Evolutionary conservation across 2,113 vertebrate genomes (phyloP).

Genomic region (Melanocharis versteri): DNA sequence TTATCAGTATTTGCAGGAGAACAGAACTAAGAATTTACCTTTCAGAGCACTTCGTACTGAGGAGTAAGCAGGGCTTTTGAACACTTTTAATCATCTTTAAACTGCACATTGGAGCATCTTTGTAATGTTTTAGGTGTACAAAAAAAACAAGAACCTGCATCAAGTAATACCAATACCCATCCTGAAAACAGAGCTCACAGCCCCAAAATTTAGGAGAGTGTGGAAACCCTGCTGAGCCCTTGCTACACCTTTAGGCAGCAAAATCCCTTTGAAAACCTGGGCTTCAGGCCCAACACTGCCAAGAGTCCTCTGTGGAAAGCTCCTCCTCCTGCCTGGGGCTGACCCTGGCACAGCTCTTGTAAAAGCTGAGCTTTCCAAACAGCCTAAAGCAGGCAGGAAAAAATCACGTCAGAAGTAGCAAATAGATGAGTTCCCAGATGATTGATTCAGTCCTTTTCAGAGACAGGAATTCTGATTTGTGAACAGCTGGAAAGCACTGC

Average conservation of each 20-base stretch:
- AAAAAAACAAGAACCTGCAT: not conserved
- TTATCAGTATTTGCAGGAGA: not conserved
- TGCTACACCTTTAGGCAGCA: not conserved
- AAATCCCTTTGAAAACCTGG: not conserved
- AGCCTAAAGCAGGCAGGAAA: not conserved
- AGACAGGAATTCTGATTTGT: not conserved
- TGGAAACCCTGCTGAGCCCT: not conserved
- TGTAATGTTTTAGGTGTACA: no score
- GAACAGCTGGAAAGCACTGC: not conserved
- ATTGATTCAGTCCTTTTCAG: not conserved
- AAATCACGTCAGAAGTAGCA: not conserved
- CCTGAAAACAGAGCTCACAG: not conserved
- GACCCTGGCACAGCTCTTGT: not conserved
- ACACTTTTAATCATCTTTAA: not conserved
- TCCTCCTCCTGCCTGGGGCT: conserved; percentile 5
- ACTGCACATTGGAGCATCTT: not conserved
- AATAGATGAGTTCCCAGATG: not conserved
- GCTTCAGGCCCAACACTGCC: not conserved
- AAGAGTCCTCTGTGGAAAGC: not conserved
- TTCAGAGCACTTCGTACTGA: not conserved
- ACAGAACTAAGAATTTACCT: not conserved
- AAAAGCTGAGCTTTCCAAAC: not conserved
- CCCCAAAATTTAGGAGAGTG: not conserved
- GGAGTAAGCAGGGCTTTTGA: not conserved
- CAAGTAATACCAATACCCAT: not conserved